phyloP scores from a whole-genome alignment of 2,888 invertebrate genomes.

The Drosophila eohydei region DNA sequence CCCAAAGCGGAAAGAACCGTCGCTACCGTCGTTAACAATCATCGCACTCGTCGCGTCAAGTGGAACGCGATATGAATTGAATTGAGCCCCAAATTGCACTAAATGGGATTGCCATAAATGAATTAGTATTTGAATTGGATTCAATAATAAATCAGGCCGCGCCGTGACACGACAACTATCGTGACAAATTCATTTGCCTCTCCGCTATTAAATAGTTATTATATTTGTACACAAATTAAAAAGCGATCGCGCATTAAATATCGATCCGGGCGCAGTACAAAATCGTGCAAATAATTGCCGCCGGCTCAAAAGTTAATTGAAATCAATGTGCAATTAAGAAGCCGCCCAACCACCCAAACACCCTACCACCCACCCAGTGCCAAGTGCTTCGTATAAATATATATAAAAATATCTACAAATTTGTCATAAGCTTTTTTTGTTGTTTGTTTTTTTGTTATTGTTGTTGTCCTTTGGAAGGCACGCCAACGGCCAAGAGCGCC shows the following conservation, averaged over 20 bases:
- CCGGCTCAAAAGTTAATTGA: constrained; percentile 56
- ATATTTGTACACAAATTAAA: constrained; percentile 70
- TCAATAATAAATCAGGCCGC: constrained; percentile 47
- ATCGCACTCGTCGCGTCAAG: constrained; percentile 36
- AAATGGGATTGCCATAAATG: constrained; percentile 42
- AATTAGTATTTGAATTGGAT: constrained; percentile 49
- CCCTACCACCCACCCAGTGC: constrained; percentile 2
- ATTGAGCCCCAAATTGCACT: constrained; percentile 27
- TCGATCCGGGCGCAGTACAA: constrained; percentile 43
- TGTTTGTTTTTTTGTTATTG: constrained; percentile 3
- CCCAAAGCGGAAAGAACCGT: constrained; percentile 36
- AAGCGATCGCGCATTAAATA: constrained; percentile 78
- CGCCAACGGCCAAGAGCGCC: constrained; percentile 36
- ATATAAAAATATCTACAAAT: constrained; percentile 1
- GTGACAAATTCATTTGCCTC: constrained; percentile 29
- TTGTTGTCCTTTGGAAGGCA: constrained; percentile 25
- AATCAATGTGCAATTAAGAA: constrained; percentile 49
- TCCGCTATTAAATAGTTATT: constrained; percentile 37
- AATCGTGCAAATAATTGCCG: constrained; percentile 67
- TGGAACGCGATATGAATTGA: constrained; percentile 30
- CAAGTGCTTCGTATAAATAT: not conserved
- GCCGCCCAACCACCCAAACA: constrained; percentile 1
- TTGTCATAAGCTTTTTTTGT: not conserved
- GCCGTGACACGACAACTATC: constrained; percentile 32
- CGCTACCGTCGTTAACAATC: constrained; percentile 25